Conservation (phyloP, 1,140 invertebrate species). For the Spodoptera frugiperda region DNA sequence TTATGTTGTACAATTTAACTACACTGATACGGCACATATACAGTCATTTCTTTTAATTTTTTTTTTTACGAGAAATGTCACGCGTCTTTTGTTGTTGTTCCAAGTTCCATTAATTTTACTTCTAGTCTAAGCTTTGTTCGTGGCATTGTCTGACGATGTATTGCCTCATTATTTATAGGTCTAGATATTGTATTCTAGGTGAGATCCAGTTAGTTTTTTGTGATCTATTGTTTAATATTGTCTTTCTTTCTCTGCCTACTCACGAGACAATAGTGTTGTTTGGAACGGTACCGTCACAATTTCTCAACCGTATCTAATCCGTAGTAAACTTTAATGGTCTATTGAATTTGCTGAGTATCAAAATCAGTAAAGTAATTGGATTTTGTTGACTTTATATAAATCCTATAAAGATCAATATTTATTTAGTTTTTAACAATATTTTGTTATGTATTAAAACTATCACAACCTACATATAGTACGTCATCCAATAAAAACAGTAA, state of each 20-base stretch:
- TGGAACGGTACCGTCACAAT: neutral
- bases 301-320: neutral
- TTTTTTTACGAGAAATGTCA: neutral
- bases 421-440: too few species aligned
- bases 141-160: slow-evolving; percentile 2
- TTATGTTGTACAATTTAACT: too few species aligned
- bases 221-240: slow-evolving; percentile 25
- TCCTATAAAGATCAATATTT: too few species aligned
- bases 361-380: too few species aligned
- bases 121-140: slow-evolving; percentile 7
- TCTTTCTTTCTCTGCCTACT: slow-evolving; percentile 12
- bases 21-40: too few species aligned
- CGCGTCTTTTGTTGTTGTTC: neutral
- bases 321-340: neutral
- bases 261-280: neutral
- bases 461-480: too few species aligned
- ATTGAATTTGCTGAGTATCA: too few species aligned
- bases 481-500: too few species aligned
- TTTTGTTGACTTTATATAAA: too few species aligned
- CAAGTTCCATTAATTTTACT: slow-evolving; percentile 21
- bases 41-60: too few species aligned
- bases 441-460: too few species aligned
- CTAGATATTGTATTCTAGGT: slow-evolving; percentile 25
- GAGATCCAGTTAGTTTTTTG: slow-evolving; percentile 38
- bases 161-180: slow-evolving; percentile 13